A percentile compares a stretch with the other conserved stretches of the same genome.
Evolutionary conservation across 2,888 invertebrate species (phyloP).

Genomic region (Perizoma affinitatum): DNA sequence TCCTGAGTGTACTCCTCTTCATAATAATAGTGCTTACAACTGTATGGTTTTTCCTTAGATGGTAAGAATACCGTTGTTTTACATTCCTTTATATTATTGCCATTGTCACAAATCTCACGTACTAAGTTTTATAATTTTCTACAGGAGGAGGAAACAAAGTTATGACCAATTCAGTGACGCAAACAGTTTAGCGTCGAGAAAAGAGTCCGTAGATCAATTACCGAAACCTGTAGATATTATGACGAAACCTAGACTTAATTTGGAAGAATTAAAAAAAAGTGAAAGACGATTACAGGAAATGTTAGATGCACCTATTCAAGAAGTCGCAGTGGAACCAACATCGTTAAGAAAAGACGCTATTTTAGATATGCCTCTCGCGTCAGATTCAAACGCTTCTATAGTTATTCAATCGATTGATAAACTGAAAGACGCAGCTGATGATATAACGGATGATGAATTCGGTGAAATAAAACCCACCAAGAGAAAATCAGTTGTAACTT

Average conservation of each 20-base stretch:
- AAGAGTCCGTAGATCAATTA: constrained; percentile 47
- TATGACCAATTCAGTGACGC: constrained; percentile 65
- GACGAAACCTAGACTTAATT: constrained; percentile 61
- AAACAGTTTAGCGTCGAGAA: constrained; percentile 60
- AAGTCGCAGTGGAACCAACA: constrained; percentile 43
- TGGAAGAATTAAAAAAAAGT: constrained; percentile 69
- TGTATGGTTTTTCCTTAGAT: constrained; percentile 67
- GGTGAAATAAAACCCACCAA: constrained; percentile 61
- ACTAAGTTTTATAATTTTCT: constrained; percentile 39
- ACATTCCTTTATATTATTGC: constrained; percentile 43
- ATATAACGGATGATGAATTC: constrained; percentile 72
- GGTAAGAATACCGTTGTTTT: constrained; percentile 61
- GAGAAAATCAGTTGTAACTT: constrained; percentile 81
- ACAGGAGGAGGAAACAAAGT: constrained; percentile 59
- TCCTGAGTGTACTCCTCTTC: constrained; percentile 67
- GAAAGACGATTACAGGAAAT: constrained; percentile 71
- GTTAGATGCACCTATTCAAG: constrained; percentile 60
- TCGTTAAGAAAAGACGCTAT: constrained; percentile 48
- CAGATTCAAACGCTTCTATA: constrained; percentile 56
- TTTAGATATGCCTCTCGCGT: constrained; percentile 48
- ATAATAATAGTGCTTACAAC: constrained; percentile 60
- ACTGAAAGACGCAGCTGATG: constrained; percentile 65
- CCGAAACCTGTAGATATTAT: constrained; percentile 46
- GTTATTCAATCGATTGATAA: constrained; percentile 76
- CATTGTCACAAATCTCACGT: constrained; percentile 35